These are phyloP conservation scores for Dromococcyx pavoninus DNA, from an alignment of 2,797 vertebrate genomes.

Conservation along the genomic window DNA sequence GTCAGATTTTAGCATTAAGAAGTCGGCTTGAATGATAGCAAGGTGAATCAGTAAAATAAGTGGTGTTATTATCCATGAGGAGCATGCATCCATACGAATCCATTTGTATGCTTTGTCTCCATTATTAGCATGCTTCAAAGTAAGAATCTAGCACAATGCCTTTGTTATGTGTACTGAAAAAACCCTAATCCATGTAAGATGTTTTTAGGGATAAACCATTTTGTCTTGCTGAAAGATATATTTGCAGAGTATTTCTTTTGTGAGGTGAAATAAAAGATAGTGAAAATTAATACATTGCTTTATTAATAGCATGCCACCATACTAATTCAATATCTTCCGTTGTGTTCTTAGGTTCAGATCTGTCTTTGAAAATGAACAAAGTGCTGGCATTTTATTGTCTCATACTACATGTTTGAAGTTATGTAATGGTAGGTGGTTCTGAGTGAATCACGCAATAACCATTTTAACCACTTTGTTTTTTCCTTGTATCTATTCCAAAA, in stretches of 20 bases:
- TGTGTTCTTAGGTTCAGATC: neutral
- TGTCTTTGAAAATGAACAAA: neutral
- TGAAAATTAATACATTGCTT: neutral
- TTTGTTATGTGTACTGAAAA: neutral
- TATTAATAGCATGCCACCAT: neutral
- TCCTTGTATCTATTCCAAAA: neutral
- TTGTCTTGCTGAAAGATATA: neutral
- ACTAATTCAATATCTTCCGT: neutral
- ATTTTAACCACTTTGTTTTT: neutral
- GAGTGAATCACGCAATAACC: neutral
- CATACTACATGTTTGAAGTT: neutral
- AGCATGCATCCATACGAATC: neutral
- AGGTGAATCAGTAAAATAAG: neutral
- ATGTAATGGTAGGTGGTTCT: neutral
- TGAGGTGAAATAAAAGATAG: constrained; percentile 41
- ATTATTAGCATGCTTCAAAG: neutral
- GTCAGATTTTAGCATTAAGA: neutral
- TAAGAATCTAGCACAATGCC: neutral
- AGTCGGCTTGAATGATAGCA: neutral
- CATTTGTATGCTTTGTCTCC: neutral
- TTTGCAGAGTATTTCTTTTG: constrained; percentile 27
- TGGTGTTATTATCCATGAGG: neutral
- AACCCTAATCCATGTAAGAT: neutral
- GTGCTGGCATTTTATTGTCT: neutral
- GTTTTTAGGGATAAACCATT: neutral